phyloP scores from a whole-genome alignment of 2,797 vertebrate genomes.

The Eupleurogrammus muticus region DNA sequence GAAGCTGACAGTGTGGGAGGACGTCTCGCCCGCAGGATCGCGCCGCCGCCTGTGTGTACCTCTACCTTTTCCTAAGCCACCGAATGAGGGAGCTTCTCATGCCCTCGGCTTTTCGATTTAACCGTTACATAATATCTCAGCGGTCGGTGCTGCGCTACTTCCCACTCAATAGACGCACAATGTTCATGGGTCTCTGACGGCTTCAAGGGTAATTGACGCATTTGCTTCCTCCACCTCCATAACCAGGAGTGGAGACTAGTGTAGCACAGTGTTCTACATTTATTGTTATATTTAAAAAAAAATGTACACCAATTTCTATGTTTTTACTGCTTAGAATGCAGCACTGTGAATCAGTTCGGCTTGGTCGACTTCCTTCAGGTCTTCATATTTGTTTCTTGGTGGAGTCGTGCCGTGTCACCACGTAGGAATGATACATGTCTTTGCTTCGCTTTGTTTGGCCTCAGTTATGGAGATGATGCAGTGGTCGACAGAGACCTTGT shows the following conservation, averaged over 20 bases:
- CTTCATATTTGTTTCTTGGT: neutral
- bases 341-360: too few relatives aligned
- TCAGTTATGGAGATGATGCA: neutral
- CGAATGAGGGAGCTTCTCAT: constrained; percentile 52
- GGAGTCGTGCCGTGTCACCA: neutral
- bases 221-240: neutral
- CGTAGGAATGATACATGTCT: neutral
- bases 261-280: neutral
- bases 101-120: constrained; percentile 38
- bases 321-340: neutral
- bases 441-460: neutral
- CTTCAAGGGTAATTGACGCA: constrained; percentile 21
- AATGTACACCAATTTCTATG: neutral
- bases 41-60: constrained; percentile 30
- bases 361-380: too few relatives aligned
- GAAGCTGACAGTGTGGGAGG: constrained; percentile 60
- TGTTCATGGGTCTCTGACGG: too few relatives aligned
- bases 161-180: constrained; percentile 20
- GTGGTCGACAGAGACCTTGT: neutral
- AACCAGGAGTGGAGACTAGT: neutral
- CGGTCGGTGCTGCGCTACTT: constrained; percentile 5
- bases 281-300: neutral
- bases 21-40: constrained; percentile 54
- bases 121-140: constrained; percentile 59
- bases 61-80: constrained; percentile 53